Base-by-base conservation (phyloP, 2,797 vertebrate genomes). In the Malurus splendens region DNA sequence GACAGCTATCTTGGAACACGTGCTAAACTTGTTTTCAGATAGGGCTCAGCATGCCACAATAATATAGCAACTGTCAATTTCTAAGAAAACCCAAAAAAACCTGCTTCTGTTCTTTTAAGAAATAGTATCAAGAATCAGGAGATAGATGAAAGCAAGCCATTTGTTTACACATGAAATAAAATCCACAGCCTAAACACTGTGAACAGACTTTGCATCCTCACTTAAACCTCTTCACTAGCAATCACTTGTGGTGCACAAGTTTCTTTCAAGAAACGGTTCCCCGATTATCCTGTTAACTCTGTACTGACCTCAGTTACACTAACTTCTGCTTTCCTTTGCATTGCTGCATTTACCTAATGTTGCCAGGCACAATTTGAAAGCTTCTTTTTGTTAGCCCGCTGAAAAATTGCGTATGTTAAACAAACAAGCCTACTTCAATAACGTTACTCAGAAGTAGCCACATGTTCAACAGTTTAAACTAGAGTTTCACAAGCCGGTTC, bases 401-500 rank as follows among this genome's bases (percentile, higher is more conserved):
- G 23, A 39, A 78, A 72, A 89, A 89, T 30, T 7, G 50, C 24
- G 9, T 36, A 7, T 0, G 52, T 45, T 42, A 66, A 57, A 39
- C 54, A 50, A 83, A 48, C 73, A 64, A 66, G 61, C n/a, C 48
- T 14, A 41, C 56, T 38, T 60, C 8, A 61, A 72, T 4, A 73
- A 18, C 61, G 71, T 27, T 25, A 33, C 77, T 76, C 7, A 25
- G 32, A 48, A 52, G 42, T 83, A 44, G 24, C 33, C 83, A 5
- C 70, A 81, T 1, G 71, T 50, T 72, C 90, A 90, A 89, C 89
- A 90, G 93, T 87, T 90, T 47, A 33, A 82, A 86, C 38, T 19
- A 2, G 27, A 87, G 60, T 60, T 84, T 28, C 82, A 45, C 60
- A 3, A 2, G 48, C 75, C 9, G 36, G 25, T 2, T 83, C 47